Evolutionary conservation across 2,113 vertebrate genomes (phyloP), one percentile per base, ranked within the genome.

Genomic region (Pao palembangensis): DNA sequence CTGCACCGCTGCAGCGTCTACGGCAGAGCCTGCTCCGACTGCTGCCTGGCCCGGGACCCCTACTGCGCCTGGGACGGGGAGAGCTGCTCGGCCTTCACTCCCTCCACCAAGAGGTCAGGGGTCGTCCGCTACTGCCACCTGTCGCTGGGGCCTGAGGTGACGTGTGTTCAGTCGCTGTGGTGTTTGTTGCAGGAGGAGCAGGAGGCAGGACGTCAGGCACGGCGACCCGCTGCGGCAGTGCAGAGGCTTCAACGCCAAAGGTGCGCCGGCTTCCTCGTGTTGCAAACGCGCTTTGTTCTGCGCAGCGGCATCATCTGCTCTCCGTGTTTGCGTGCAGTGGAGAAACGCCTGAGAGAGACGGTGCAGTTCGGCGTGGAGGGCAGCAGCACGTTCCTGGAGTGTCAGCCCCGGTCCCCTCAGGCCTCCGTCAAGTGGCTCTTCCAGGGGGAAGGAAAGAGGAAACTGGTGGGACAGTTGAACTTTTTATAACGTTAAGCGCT

Each of bases 181-280:
- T 49, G 31, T 64, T 58, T 48, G 17, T 47, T 31, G 47, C 73
- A 98, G 96, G 90, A 91, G 97, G 75, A 99, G 96, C 91, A 92
- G 97, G 42, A 90, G 97, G 54, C 97, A 99, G 87, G 97, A 98
- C 0, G 84, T 99, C 6, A 92, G 94, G 61, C 94, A 98, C 0
- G 97, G 97, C 1, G 95, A 99, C 84, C 97, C 97, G 5, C 89
- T 96, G 82, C 91, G 95, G 41, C 96, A 98, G 82, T 98, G 96
- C 86, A 89, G 95, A 2, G 97, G 96, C 31, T 96, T 94, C 79
- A 98, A 99, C 62, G 94, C 94, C 64, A 98, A 98, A 0, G 94
- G 97, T 98, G 65, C 71, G 87, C 4, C 1, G n/a, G 0, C 13
- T 47, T 4, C 16, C 16, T 44, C 16, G 11, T 44, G 44, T 46